Percentiles rank a stretch among this genome's conserved stretches.
Conservation (phyloP, 2,797 vertebrate species). For the Mico argentatus region DNA sequence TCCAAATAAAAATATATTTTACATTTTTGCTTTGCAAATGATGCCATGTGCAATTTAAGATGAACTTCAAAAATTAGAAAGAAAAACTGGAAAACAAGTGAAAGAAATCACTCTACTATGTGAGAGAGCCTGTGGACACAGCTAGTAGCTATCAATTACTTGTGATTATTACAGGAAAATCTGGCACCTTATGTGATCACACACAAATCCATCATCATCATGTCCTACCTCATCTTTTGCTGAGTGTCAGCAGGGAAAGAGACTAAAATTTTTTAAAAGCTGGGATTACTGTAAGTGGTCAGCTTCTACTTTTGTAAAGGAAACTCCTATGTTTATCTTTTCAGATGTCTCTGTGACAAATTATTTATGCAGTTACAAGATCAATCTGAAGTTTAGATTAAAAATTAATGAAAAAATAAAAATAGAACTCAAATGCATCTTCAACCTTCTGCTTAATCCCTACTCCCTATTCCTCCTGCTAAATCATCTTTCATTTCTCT, state of each 20-base stretch:
- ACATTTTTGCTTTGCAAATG: slow-evolving; percentile 71
- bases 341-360: slow-evolving; percentile 66
- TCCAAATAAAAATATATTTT: not conserved
- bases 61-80: slow-evolving; percentile 78
- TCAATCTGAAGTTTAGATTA: slow-evolving; percentile 56
- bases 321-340: slow-evolving; percentile 69
- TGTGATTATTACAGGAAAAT: slow-evolving; percentile 82
- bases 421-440: not conserved
- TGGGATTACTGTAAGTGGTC: slow-evolving; percentile 66
- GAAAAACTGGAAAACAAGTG: slow-evolving; percentile 83
- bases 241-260: slow-evolving; percentile 70
- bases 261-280: slow-evolving; percentile 58
- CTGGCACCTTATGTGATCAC: slow-evolving; percentile 80
- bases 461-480: not conserved
- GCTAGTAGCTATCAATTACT: slow-evolving; percentile 87
- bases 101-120: slow-evolving; percentile 77
- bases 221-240: slow-evolving; percentile 79
- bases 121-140: slow-evolving; percentile 84
- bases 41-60: slow-evolving; percentile 76
- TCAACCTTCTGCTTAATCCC: not conserved
- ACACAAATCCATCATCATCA: slow-evolving; percentile 82
- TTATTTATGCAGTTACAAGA: slow-evolving; percentile 65
- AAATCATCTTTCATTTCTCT: not conserved
- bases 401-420: not conserved
- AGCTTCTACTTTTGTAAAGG: slow-evolving; percentile 59